Evolutionary conservation across 2,113 vertebrate species (phyloP), one percentile per base, ranked within the genome.

Genomic region (Aldabrachelys gigantea): DNA sequence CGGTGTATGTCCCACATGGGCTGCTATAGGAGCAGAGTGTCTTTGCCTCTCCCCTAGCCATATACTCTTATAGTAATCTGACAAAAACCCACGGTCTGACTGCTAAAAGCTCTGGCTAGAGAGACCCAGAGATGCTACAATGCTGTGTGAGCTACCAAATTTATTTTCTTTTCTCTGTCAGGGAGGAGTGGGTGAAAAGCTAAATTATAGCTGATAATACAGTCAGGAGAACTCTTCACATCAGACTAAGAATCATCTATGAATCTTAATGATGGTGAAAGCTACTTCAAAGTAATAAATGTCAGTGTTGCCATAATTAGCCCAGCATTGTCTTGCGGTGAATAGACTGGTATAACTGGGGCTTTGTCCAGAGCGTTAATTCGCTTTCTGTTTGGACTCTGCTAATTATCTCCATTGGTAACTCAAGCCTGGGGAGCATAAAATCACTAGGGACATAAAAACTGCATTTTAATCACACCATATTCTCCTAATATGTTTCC

Each of bases 361-460:
- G 95, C 84, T 97, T 97, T 98, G 97, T 92, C 95, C 91, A 89
- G 94, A 89, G 95, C 87, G 96, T 97, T 98, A 98, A 98, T 98
- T 95, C 41, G 2, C 96, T 96, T 97, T 98, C 86, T 96, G 96
- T 98, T 98, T 98, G 97, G 97, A 95, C 95, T 97, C 97, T 65
- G 94, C 96, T 98, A 98, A 98, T 98, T 98, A 97, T 98, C 85
- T 96, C 97, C 95, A 95, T 94, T 38, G 89, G 97, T 98, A 94
- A 81, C 93, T 97, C 35, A 41, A 80, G 92, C 89, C 82, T 90
- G 95, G 89, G 93, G 95, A 92, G 92, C 80, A 82, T 86, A 84
- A 88, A 95, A 96, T 91, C 95, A 87, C 80, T 29, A 41, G 93
- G 76, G 94, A 96, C 88, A 72, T 80, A 79, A 88, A 91, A 75